These are phyloP conservation scores for Crotalus viridis DNA, from an alignment of 2,113 vertebrate genomes.

Conservation along the genomic window DNA sequence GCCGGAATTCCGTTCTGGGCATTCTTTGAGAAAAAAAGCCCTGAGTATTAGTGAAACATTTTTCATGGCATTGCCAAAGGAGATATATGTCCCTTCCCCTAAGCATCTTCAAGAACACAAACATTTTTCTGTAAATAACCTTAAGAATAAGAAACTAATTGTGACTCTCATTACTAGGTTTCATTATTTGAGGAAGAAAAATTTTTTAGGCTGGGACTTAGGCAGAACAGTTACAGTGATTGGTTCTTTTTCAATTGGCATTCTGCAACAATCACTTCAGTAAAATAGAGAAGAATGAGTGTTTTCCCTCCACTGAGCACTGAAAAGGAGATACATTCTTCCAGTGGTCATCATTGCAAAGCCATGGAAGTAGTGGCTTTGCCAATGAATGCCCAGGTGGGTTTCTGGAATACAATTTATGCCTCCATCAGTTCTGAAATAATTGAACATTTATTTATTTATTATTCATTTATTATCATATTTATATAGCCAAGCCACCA, in stretches of 20 bases:
- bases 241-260: neutral
- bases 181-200: neutral
- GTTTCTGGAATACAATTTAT: neutral
- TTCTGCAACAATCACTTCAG: neutral
- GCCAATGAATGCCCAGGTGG: neutral
- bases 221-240: neutral
- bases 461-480: neutral
- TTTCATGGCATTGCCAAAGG: neutral
- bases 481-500: neutral
- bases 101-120: neutral
- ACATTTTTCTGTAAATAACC: neutral
- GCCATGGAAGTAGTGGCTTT: neutral
- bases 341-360: neutral
- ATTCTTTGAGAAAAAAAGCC: too few species aligned
- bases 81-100: neutral
- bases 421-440: neutral
- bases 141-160: neutral
- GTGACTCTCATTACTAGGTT: neutral
- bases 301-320: neutral
- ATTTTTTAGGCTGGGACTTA: neutral
- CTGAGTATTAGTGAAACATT: neutral
- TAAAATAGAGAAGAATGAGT: neutral
- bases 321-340: neutral
- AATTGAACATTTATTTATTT: neutral
- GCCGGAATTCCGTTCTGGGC: too few species aligned